Conservation (phyloP, 2,113 vertebrate species). For the Progne subis region DNA sequence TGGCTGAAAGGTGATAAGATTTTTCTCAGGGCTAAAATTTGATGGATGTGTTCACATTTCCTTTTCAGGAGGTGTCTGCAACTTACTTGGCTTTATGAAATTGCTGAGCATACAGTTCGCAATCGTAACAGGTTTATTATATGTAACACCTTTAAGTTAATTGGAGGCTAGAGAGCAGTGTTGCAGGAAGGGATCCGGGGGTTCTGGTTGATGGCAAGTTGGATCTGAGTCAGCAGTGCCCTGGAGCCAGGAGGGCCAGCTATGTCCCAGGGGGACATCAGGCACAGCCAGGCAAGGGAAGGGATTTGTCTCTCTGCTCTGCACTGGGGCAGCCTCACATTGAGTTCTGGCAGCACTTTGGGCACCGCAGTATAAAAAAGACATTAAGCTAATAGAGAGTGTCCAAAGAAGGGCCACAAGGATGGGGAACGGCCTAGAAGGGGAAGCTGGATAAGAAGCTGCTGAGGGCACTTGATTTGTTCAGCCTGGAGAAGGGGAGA, state of each 20-base stretch:
- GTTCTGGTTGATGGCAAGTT: neutral
- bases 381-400: neutral
- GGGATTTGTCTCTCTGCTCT: neutral
- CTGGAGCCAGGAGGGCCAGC: neutral
- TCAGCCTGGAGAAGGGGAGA: neutral
- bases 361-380: neutral
- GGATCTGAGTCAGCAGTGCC: neutral
- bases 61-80: neutral
- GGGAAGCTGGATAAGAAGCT: neutral
- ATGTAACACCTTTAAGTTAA: neutral
- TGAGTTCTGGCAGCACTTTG: neutral
- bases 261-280: neutral
- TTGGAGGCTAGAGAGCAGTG: neutral
- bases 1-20: neutral
- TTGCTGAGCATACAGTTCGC: neutral
- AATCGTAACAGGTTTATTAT: neutral
- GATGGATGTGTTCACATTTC: neutral
- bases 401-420: neutral
- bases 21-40: neutral
- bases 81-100: neutral
- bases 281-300: fast-evolving
- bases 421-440: neutral
- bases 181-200: neutral
- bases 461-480: neutral
- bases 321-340: neutral